Percentiles rank a stretch among this genome's conserved stretches.
phyloP scores from a whole-genome alignment of 1,140 invertebrate genomes.

The Drosophila bocqueti region DNA sequence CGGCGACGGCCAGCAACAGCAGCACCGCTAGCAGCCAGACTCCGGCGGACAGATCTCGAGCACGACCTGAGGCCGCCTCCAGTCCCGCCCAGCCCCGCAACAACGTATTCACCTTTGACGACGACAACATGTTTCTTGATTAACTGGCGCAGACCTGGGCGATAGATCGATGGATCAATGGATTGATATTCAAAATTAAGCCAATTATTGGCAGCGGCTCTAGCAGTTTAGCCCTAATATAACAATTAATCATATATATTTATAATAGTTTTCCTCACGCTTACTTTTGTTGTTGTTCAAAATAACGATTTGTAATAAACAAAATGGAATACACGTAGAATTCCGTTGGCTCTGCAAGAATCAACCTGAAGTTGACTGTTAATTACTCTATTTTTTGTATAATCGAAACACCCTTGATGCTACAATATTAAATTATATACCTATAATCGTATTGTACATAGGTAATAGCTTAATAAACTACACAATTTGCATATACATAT shows the following conservation, averaged over 20 bases:
- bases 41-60: slow-evolving; percentile 5
- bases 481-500: background rate
- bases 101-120: slow-evolving; percentile 81
- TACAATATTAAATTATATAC: slow-evolving; percentile 7
- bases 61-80: slow-evolving; percentile 13
- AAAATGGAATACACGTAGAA: slow-evolving; percentile 11
- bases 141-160: slow-evolving; percentile 29
- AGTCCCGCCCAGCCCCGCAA: slow-evolving; percentile 48
- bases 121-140: slow-evolving; percentile 81
- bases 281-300: slow-evolving; percentile 62
- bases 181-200: slow-evolving; percentile 53
- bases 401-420: slow-evolving; percentile 25
- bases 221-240: slow-evolving; percentile 45
- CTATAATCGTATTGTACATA: slow-evolving; percentile 35
- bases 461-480: slow-evolving; percentile 3
- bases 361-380: slow-evolving; percentile 25
- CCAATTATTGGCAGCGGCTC: slow-evolving; percentile 46
- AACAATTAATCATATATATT: slow-evolving; percentile 46
- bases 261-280: slow-evolving; percentile 61
- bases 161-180: slow-evolving; percentile 3
- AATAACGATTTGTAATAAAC: slow-evolving; percentile 56
- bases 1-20: slow-evolving; percentile 22
- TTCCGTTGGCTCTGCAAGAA: slow-evolving; percentile 39
- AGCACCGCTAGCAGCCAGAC: slow-evolving; percentile 19
- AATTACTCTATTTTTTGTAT: slow-evolving; percentile 32